Evolutionary conservation across 2,797 vertebrate species (phyloP).

Genomic region (Ctenochaetus hawaiiensis): DNA sequence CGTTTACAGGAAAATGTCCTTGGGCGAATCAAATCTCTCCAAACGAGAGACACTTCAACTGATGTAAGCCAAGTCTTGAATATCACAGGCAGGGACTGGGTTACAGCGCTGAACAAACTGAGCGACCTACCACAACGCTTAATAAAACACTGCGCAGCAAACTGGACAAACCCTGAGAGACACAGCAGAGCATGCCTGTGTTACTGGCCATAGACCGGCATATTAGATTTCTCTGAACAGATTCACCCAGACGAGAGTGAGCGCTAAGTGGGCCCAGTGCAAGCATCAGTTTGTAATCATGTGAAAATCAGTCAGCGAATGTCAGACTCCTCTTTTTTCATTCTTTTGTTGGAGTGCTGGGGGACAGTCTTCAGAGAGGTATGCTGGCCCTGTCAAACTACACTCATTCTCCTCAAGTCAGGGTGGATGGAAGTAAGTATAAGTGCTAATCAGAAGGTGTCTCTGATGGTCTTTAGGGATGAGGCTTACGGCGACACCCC

Average conservation of each 20-base stretch:
- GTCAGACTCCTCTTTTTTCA: slow-evolving; percentile 62
- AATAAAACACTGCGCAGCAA: slow-evolving; percentile 76
- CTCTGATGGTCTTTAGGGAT: slow-evolving; percentile 67
- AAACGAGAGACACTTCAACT: slow-evolving; percentile 79
- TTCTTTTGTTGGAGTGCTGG: slow-evolving; percentile 47
- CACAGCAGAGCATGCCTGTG: slow-evolving; percentile 67
- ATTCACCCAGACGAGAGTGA: slow-evolving; percentile 67
- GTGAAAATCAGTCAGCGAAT: slow-evolving; percentile 71
- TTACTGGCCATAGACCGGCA: slow-evolving; percentile 68
- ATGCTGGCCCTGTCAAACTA: slow-evolving; percentile 51
- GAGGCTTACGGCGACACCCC: slow-evolving; percentile 65
- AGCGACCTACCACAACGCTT: slow-evolving; percentile 83
- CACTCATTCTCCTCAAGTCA: slow-evolving; percentile 49
- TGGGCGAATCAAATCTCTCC: slow-evolving; percentile 76
- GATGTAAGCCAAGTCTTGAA: slow-evolving; percentile 84
- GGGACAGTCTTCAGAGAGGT: slow-evolving; percentile 46
- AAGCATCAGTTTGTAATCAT: slow-evolving; percentile 79
- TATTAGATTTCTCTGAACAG: slow-evolving; percentile 77
- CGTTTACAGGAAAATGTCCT: slow-evolving; percentile 87
- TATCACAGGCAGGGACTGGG: slow-evolving; percentile 78
- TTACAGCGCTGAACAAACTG: slow-evolving; percentile 67
- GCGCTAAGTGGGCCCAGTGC: slow-evolving; percentile 69
- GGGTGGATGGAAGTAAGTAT: slow-evolving; percentile 65
- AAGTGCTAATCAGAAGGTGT: slow-evolving; percentile 75
- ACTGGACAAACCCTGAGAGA: slow-evolving; percentile 76